phyloP scores from a whole-genome alignment of 2,113 vertebrate species.

The human (Homo sapiens) region GRCh38 chr12:1147501-1148000 shows the following conservation, averaged over 20 bases:
- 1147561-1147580: background rate
- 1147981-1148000: background rate
- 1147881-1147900: background rate
- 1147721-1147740: background rate
- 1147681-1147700: background rate
- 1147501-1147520: background rate
- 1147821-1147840: background rate
- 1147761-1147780: background rate
- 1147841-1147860: background rate
- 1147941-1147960: background rate
- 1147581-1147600: background rate
- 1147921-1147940: background rate
- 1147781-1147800: background rate
- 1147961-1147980: background rate
- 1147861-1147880: background rate
- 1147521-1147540: background rate
- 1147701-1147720: background rate
- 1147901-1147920: background rate
- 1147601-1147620: background rate
- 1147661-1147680: background rate
- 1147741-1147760: background rate
- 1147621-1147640: background rate
- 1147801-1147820: background rate
- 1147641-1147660: background rate
- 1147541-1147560: background rate